These are phyloP conservation scores for Leuciscus idus DNA, from an alignment of 2,113 vertebrate species.

Conservation along the genomic window DNA sequence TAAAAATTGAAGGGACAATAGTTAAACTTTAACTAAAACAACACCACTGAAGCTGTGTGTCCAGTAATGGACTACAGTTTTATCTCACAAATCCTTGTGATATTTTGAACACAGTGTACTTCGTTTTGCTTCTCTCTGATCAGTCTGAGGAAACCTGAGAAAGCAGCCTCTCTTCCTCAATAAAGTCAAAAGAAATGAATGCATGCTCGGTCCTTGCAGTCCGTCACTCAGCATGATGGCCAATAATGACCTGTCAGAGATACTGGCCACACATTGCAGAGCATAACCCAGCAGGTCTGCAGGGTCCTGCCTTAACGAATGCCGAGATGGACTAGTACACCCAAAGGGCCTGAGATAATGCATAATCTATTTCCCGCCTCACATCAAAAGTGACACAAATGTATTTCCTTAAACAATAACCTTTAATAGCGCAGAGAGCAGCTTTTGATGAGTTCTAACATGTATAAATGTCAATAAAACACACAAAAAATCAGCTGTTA, in stretches of 20 bases:
- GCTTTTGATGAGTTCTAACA: background rate
- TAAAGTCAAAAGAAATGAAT: slow-evolving; percentile 11
- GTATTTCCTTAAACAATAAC: slow-evolving; percentile 37
- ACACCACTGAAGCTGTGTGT: background rate
- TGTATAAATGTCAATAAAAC: background rate
- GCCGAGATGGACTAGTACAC: slow-evolving; percentile 63
- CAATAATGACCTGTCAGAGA: slow-evolving; percentile 80
- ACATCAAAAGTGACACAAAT: slow-evolving; percentile 50
- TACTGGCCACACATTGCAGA: slow-evolving; percentile 63
- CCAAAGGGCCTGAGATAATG: slow-evolving; percentile 70
- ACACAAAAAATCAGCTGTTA: too few relatives aligned
- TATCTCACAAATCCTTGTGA: slow-evolving; percentile 1
- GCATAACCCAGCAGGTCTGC: slow-evolving; percentile 65
- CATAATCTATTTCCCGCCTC: slow-evolving; percentile 64
- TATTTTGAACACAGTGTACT: background rate
- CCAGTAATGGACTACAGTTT: background rate
- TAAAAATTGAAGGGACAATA: background rate
- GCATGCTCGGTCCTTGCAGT: slow-evolving; percentile 33
- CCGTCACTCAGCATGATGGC: slow-evolving; percentile 69
- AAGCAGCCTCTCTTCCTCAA: slow-evolving; percentile 12
- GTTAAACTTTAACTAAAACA: too few relatives aligned
- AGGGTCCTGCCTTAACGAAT: slow-evolving; percentile 71
- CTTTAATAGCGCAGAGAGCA: background rate
- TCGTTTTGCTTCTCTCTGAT: background rate
- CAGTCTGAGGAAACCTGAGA: slow-evolving; percentile 14